A percentile compares a stretch with the other conserved stretches of the same genome.
phyloP scores from a whole-genome alignment of 1,140 invertebrate species.

The Pteromalus puparum region DNA sequence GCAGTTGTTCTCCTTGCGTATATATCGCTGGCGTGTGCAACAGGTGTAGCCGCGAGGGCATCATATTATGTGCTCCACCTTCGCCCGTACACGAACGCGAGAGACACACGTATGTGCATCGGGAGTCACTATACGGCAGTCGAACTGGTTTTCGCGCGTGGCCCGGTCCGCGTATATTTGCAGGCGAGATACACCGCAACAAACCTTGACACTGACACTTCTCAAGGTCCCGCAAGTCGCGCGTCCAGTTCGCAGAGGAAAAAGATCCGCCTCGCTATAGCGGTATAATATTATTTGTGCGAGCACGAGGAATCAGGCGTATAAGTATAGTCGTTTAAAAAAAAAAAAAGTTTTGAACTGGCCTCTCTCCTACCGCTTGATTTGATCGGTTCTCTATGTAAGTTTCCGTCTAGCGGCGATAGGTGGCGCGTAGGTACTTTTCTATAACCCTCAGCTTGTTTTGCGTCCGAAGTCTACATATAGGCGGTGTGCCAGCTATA shows the following conservation, averaged over 20 bases:
- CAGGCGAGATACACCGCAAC: slow-evolving; percentile 50
- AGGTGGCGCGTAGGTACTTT: too few relatives aligned
- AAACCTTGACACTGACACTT: slow-evolving; percentile 69
- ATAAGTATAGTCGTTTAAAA: too few relatives aligned
- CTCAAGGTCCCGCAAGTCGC: slow-evolving; percentile 63
- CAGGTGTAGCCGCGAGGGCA: slow-evolving; percentile 13
- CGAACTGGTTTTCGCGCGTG: slow-evolving; percentile 67
- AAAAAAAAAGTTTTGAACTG: too few relatives aligned
- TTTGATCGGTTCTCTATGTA: too few relatives aligned
- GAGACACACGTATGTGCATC: neutral
- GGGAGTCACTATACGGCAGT: neutral
- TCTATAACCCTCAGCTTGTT: too few relatives aligned
- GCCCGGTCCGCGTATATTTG: slow-evolving; percentile 48
- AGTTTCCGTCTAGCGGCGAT: too few relatives aligned
- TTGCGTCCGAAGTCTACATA: too few relatives aligned
- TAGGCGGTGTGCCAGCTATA: too few relatives aligned
- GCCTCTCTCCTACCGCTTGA: too few relatives aligned
- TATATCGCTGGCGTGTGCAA: neutral
- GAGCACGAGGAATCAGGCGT: too few relatives aligned
- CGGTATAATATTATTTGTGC: too few relatives aligned
- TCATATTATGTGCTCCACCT: neutral
- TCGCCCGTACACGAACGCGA: neutral
- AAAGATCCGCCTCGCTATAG: too few relatives aligned
- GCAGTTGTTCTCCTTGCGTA: slow-evolving; percentile 8
- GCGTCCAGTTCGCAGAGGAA: neutral